Evolutionary conservation across 1,140 invertebrate species (phyloP), one percentile per base, ranked within the genome.

Genomic region (Pseudomyrmex cubaensis): DNA sequence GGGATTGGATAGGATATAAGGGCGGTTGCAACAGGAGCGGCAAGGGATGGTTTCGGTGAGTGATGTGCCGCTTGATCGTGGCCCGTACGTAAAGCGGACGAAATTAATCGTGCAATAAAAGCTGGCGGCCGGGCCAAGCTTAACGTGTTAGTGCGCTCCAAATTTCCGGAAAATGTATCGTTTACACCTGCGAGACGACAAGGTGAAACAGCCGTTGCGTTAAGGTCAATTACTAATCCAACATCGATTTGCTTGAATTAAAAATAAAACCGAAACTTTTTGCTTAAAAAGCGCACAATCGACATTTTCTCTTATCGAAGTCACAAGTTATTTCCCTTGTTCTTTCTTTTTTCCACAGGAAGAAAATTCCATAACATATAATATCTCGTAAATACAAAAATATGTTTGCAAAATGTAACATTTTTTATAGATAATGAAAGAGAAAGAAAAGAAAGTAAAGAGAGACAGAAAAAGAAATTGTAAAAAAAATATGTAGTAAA

Each of bases 61-160:
- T 72, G 66, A 80, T 80, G 76, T 46, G 15, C 76, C 66, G 67
- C 66, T 72, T 80, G 76, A 80, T 66, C 76, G 76, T 80, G 66
- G 52, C 56, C 76, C 66, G 52, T 78, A 70, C 76, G 76, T 80
- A 80, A 77, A 70, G 76, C 56, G 15, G 76, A 72, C 22, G 44
- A 80, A 80, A 80, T 80, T 80, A 80, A 80, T 80, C 66, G 76
- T 46, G 76, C 76, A 80, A 70, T 80, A 80, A 80, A 80, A 80
- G 64, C 76, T 72, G 44, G 25, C 64, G 15, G 56, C 44, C 54
- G 17, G 62, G 52, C 50, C 46, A 59, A 70, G 72, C 66, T 35
- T 35, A 35, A 20, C 61, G 76, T 57, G 2, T 52, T 50, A 61
- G 76, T 70, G 54, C 54, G 48, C 64, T 59, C 76, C 76, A 50